These are phyloP conservation scores for Aratinga solstitialis DNA, from an alignment of 2,797 vertebrate genomes.

Conservation along the genomic window DNA sequence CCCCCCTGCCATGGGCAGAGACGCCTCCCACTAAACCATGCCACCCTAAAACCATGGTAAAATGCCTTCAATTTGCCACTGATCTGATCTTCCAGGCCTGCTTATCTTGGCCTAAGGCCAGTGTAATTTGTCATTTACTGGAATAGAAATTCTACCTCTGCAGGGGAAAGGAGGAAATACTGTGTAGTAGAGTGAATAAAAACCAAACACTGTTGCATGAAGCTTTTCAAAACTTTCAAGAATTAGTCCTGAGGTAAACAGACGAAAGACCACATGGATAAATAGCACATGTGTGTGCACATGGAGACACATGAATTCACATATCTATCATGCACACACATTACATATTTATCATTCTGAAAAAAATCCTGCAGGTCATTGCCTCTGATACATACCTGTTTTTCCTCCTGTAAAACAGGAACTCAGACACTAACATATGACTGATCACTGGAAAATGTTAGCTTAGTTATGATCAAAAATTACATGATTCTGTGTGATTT, in stretches of 20 bases:
- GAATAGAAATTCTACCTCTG: neutral
- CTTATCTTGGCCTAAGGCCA: neutral
- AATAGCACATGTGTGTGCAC: neutral
- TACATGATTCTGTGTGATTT: neutral
- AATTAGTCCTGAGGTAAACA: neutral
- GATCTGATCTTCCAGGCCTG: neutral
- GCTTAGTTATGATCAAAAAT: neutral
- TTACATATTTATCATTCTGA: neutral
- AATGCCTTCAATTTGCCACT: neutral
- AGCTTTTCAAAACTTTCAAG: neutral
- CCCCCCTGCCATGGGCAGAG: too few species aligned
- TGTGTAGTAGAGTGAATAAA: neutral
- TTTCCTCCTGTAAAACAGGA: neutral
- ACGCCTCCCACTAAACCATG: too few species aligned
- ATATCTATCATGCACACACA: neutral
- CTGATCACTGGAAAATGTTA: neutral
- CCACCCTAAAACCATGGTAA: neutral
- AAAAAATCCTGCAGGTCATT: neutral
- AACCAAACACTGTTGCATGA: neutral
- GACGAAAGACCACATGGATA: neutral
- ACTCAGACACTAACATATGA: accelerated
- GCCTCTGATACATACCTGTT: neutral
- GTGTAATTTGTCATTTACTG: neutral
- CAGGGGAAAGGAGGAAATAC: neutral
- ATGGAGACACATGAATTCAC: neutral